phyloP scores from a whole-genome alignment of 2,888 invertebrate genomes.

The Hedya salicella region DNA sequence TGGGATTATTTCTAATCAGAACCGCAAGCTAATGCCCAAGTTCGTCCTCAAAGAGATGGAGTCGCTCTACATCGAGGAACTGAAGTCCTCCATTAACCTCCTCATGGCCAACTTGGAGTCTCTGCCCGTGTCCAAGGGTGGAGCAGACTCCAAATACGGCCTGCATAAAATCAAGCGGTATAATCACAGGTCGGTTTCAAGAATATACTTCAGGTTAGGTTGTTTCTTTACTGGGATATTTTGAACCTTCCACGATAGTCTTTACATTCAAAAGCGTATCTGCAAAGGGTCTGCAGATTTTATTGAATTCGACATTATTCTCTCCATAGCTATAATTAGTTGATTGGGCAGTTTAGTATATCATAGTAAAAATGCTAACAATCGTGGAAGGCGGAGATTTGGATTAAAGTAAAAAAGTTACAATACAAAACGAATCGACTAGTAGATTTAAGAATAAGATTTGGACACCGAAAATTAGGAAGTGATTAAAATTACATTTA shows the following conservation, averaged over 20 bases:
- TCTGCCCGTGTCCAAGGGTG: constrained; percentile 98
- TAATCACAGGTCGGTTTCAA: constrained; percentile 94
- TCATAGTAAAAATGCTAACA: neutral
- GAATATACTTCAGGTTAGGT: constrained; percentile 23
- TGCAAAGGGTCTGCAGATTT: too few species aligned
- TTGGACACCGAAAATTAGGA: neutral
- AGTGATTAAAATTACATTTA: too few species aligned
- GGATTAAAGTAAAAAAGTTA: neutral
- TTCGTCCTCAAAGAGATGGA: constrained; percentile 99
- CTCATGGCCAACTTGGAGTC: constrained; percentile 99
- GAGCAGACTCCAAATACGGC: constrained; percentile 98
- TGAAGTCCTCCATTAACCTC: constrained; percentile 98
- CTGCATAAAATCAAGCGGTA: constrained; percentile 99
- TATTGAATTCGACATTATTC: too few species aligned
- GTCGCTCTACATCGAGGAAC: constrained; percentile 98
- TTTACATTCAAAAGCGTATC: neutral
- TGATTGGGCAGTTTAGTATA: too few species aligned
- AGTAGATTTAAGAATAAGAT: constrained; percentile 7
- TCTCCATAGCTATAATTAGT: too few species aligned
- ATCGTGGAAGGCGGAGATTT: constrained; percentile 24
- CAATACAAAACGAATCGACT: neutral
- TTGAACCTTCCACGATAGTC: constrained; percentile 16
- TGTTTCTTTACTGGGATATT: constrained; percentile 3
- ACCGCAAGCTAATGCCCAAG: constrained; percentile 98
- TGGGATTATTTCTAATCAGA: constrained; percentile 79